Evolutionary conservation across 2,888 invertebrate species (phyloP), one percentile per base, ranked within the genome.

Genomic region (Drosophila multiciliata): DNA sequence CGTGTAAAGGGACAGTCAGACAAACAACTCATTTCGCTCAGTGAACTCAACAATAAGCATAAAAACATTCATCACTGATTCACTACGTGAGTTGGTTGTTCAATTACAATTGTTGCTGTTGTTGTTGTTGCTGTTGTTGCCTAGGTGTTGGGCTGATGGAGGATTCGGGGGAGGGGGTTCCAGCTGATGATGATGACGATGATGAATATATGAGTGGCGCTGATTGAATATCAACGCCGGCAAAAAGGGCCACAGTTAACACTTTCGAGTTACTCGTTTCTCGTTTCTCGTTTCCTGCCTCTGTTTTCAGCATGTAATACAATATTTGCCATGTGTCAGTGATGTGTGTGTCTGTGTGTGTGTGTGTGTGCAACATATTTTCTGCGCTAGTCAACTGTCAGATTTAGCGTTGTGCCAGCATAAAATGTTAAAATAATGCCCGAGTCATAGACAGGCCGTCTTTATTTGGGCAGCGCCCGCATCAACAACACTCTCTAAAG

Each of bases 1-100:
- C 20, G 26, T 59, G 58, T 11, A 33, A 5, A 33, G 38, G 3
- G 58, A 20, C 49, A 67, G 75, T 57, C 68, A 85, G 87, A 89
- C 90, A 85, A 85, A 85, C 85, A 85, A 89, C 85, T 85, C 90
- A 85, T 85, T 89, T 86, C 85, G 89, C 88, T 76, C 90, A 86
- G 83, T 89, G 90, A 90, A 87, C 90, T 89, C 88, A 82, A 88
- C 88, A 87, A 89, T 90, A 88, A 85, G 91, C 87, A 90, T 89
- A 90, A 87, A 87, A 87, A 88, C 87, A 87, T 87, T 87, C 87
- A 87, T 87, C 87, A 90, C 87, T 88, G 87, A 87, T 90, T 87
- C 90, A 87, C 74, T 87, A 87, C 87, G 87, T 87, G 87, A 88
- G 90, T 71, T 90, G 87, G 63, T 82, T 90, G 80, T 59, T 78